Conservation (phyloP, 2,888 invertebrate genomes). For the Ganaspis brasiliensis region DNA sequence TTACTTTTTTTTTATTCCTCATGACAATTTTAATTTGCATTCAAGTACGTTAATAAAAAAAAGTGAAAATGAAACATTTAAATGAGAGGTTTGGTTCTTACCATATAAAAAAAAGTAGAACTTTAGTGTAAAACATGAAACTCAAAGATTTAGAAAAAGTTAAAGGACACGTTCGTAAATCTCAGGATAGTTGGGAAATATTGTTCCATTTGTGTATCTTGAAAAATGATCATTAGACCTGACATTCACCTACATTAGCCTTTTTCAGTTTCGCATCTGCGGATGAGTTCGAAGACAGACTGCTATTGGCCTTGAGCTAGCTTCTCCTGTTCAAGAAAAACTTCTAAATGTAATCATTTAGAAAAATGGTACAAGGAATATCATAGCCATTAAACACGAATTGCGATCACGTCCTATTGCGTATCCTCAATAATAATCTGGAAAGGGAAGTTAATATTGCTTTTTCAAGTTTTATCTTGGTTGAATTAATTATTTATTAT, state of each 20-base stretch:
- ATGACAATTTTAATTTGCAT: too few relatives aligned
- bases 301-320: slow-evolving; percentile 73
- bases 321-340: slow-evolving; percentile 67
- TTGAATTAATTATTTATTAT: background rate
- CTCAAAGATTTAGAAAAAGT: too few relatives aligned
- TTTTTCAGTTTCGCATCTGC: slow-evolving; percentile 62
- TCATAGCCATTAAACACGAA: slow-evolving; percentile 64
- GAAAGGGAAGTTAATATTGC: too few relatives aligned
- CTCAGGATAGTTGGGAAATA: too few relatives aligned
- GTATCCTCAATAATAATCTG: too few relatives aligned
- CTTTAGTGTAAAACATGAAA: too few relatives aligned
- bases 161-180: too few relatives aligned
- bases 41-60: too few relatives aligned
- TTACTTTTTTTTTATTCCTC: too few relatives aligned
- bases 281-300: slow-evolving; percentile 70
- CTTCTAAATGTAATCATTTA: background rate
- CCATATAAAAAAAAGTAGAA: too few relatives aligned
- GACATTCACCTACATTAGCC: slow-evolving; percentile 14
- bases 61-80: too few relatives aligned
- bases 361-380: slow-evolving; percentile 69
- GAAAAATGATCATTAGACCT: background rate
- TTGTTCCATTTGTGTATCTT: background rate
- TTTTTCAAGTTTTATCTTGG: background rate
- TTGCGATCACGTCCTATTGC: background rate
- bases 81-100: too few relatives aligned